A percentile compares a stretch with the other conserved stretches of the same genome.
These are phyloP conservation scores for Leuciscus waleckii DNA, from an alignment of 2,797 vertebrate genomes.

Conservation along the genomic window DNA sequence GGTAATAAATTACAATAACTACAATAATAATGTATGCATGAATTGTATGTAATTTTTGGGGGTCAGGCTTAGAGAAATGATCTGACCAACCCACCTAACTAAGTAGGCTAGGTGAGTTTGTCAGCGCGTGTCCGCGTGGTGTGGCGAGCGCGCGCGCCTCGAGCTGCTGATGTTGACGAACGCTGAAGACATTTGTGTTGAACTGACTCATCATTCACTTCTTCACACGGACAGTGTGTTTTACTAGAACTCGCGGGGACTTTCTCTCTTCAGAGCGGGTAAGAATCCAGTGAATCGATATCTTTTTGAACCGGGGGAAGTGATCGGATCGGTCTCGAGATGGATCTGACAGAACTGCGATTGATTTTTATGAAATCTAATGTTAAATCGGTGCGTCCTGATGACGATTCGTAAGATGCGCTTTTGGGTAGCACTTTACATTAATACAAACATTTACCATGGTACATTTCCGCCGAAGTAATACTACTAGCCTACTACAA, in stretches of 20 bases:
- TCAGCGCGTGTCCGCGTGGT: background rate
- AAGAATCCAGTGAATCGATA: background rate
- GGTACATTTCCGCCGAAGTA: background rate
- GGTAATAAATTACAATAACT: background rate
- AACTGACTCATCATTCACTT: slow-evolving; percentile 14
- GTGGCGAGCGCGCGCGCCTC: background rate
- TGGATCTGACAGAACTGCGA: background rate
- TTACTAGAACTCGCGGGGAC: background rate
- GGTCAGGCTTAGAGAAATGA: background rate
- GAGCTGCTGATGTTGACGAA: slow-evolving; percentile 25
- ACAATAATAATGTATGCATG: too few relatives aligned
- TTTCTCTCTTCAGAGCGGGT: background rate
- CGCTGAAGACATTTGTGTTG: slow-evolving; percentile 3
- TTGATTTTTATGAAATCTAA: background rate
- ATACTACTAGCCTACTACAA: too few relatives aligned
- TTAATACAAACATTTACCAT: background rate
- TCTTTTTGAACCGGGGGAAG: background rate
- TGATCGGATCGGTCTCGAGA: background rate
- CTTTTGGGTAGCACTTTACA: background rate
- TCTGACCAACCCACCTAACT: background rate
- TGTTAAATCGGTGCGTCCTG: background rate
- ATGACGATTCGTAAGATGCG: background rate
- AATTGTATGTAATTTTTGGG: too few relatives aligned
- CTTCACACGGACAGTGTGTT: background rate
- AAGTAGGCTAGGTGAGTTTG: background rate